These are phyloP conservation scores for Eufriesea mexicana DNA, from an alignment of 1,140 invertebrate genomes.

Conservation along the genomic window DNA sequence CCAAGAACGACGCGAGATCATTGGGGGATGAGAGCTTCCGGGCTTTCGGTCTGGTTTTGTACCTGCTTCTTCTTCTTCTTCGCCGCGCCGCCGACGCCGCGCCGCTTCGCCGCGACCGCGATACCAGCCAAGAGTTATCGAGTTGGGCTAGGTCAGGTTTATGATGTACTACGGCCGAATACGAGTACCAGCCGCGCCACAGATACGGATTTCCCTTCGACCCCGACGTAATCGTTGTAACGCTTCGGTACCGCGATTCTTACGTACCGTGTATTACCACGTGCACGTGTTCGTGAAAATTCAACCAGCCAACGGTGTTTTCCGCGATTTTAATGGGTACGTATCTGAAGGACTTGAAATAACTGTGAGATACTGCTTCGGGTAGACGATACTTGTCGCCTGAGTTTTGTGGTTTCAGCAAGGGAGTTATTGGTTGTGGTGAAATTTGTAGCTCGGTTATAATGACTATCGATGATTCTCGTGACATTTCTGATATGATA, in stretches of 20 bases:
- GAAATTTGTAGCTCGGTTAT: too few relatives aligned
- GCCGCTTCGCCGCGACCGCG: slow-evolving; percentile 11
- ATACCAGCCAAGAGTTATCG: slow-evolving; percentile 52
- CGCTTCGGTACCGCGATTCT: background rate
- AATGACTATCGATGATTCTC: too few relatives aligned
- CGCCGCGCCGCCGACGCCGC: background rate
- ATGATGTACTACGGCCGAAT: slow-evolving; percentile 41
- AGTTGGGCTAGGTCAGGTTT: slow-evolving; percentile 65
- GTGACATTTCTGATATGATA: too few relatives aligned
- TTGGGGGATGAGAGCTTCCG: slow-evolving; percentile 47
- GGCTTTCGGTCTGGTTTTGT: slow-evolving; percentile 46
- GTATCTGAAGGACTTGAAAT: too few relatives aligned
- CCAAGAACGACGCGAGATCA: slow-evolving; percentile 50
- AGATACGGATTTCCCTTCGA: background rate
- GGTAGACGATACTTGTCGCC: too few relatives aligned
- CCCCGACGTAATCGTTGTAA: background rate
- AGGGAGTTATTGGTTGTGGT: too few relatives aligned
- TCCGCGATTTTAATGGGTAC: background rate
- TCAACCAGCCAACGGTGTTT: background rate
- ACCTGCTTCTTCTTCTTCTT: background rate
- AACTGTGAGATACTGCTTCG: too few relatives aligned
- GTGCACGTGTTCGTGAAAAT: slow-evolving; percentile 6
- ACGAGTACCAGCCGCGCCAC: background rate
- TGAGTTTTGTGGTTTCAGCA: too few relatives aligned
- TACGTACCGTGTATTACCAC: background rate